Conservation (phyloP, 2,888 invertebrate genomes). For the Dichetophora obliterata region DNA sequence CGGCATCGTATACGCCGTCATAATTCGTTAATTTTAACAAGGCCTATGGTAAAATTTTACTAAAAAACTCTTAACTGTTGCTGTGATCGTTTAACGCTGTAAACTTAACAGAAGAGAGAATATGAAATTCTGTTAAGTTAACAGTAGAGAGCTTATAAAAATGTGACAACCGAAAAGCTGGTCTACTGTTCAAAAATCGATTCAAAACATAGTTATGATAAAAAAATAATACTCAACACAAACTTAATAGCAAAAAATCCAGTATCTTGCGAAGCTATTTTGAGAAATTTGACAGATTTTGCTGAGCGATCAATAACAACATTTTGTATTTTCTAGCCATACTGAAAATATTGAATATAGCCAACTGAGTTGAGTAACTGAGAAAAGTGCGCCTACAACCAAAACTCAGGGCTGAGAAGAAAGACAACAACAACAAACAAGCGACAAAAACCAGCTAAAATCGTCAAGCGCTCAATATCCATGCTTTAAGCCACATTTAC, state of each 20-base stretch:
- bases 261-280: neutral
- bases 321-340: neutral
- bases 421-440: neutral
- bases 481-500: slow-evolving; percentile 28
- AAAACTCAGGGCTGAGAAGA: slow-evolving; percentile 14
- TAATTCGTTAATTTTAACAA: no score
- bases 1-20: no score
- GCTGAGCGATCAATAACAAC: neutral
- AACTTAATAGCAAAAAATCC: neutral
- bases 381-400: neutral
- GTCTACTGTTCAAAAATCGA: neutral
- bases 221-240: neutral
- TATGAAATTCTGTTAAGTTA: no score
- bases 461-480: neutral
- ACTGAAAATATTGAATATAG: neutral
- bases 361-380: neutral
- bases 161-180: no score
- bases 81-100: no score
- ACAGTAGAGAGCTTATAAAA: no score
- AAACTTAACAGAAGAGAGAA: neutral
- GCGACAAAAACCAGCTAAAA: neutral
- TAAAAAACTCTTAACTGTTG: no score
- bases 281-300: neutral
- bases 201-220: neutral
- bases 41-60: no score